These are phyloP conservation scores for Cydia strobilella DNA, from an alignment of 1,140 invertebrate species.

Conservation along the genomic window DNA sequence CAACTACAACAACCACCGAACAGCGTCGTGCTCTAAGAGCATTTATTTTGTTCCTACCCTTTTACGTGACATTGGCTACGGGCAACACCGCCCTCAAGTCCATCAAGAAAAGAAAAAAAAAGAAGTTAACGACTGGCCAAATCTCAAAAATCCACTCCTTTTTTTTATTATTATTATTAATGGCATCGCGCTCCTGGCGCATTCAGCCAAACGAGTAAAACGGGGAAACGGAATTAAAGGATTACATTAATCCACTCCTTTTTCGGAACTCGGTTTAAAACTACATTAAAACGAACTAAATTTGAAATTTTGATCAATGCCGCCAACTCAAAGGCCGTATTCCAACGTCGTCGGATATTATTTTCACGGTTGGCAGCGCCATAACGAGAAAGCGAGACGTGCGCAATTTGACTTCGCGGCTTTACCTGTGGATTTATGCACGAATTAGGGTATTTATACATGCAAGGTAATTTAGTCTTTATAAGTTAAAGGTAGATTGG, in stretches of 20 bases:
- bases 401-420: constrained; percentile 40
- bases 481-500: background rate
- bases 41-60: too few species aligned
- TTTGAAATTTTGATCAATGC: constrained; percentile 36
- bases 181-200: too few species aligned
- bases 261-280: background rate
- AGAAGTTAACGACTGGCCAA: background rate
- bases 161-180: too few species aligned
- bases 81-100: too few species aligned
- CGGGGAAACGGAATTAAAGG: too few species aligned
- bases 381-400: constrained; percentile 51
- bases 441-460: background rate
- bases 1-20: too few species aligned
- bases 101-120: too few species aligned
- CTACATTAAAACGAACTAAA: constrained; percentile 17
- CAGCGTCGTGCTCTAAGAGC: too few species aligned
- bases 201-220: too few species aligned
- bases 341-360: background rate
- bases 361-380: background rate
- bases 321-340: constrained; percentile 35
- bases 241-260: background rate
- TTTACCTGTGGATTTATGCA: background rate
- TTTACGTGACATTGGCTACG: too few species aligned
- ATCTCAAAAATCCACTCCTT: background rate
- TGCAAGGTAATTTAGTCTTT: background rate